These are phyloP conservation scores for Sipha flava DNA, from an alignment of 1,140 invertebrate species.

Conservation along the genomic window DNA sequence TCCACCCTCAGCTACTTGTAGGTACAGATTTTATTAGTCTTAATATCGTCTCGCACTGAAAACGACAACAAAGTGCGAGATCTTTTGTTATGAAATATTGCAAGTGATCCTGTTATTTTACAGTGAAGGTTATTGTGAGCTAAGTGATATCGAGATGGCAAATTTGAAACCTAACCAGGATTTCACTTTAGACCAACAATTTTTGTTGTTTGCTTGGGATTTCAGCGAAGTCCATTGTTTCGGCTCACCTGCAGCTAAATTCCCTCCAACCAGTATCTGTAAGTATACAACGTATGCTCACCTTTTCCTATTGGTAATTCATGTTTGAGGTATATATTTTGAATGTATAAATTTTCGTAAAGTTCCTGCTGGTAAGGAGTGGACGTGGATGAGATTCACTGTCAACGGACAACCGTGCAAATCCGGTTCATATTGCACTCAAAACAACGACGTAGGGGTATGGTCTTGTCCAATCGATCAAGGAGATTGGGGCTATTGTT, in stretches of 20 bases:
- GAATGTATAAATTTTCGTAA: background rate
- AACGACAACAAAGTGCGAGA: no score
- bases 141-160: constrained; percentile 60
- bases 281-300: background rate
- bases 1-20: constrained; percentile 63
- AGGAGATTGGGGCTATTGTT: constrained; percentile 72
- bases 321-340: background rate
- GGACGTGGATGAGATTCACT: constrained; percentile 61
- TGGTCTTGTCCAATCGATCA: constrained; percentile 70
- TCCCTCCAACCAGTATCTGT: background rate
- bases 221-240: constrained; percentile 46
- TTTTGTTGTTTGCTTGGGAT: constrained; percentile 58
- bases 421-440: constrained; percentile 57
- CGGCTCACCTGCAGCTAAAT: constrained; percentile 34
- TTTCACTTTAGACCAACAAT: constrained; percentile 52
- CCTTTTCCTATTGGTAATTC: background rate
- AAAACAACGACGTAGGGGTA: constrained; percentile 62
- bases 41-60: background rate
- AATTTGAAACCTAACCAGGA: constrained; percentile 58
- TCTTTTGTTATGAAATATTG: no score
- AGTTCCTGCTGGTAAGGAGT: constrained; percentile 29
- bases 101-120: background rate
- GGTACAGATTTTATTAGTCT: background rate
- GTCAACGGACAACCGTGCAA: constrained; percentile 68
- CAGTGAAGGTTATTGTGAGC: constrained; percentile 51